Conservation (phyloP, 2,888 invertebrate genomes). For the Himalopsyche tibetana region DNA sequence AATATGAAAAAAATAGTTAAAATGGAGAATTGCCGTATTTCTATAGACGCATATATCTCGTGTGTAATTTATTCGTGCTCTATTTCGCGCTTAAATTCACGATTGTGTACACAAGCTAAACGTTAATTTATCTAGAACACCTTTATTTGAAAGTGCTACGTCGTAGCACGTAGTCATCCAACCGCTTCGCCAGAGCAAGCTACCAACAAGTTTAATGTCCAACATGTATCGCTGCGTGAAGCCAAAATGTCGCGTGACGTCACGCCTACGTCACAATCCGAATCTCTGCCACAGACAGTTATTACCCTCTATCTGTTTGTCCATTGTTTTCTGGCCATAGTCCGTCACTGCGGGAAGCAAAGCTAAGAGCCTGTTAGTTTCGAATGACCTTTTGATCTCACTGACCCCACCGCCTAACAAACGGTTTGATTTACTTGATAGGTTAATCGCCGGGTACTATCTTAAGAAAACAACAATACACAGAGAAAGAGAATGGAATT, state of each 20-base stretch:
- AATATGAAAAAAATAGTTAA: too few relatives aligned
- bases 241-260: conserved; percentile 22
- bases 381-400: conserved; percentile 6
- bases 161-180: neutral
- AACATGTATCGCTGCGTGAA: conserved; percentile 31
- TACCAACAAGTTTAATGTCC: conserved; percentile 20
- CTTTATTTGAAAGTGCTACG: neutral
- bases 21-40: too few relatives aligned
- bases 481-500: too few relatives aligned
- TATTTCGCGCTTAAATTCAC: too few relatives aligned
- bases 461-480: too few relatives aligned
- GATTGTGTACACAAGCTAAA: too few relatives aligned
- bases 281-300: conserved; percentile 27
- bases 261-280: conserved; percentile 16
- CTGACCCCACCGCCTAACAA: neutral
- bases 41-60: too few relatives aligned
- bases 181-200: neutral
- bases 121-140: too few relatives aligned
- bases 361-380: conserved; percentile 34
- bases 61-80: too few relatives aligned
- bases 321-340: conserved; percentile 20
- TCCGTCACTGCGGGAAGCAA: conserved; percentile 3
- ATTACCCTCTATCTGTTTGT: conserved; percentile 20
- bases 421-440: conserved; percentile 10
- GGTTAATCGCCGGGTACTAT: too few relatives aligned